A percentile compares a stretch with the other conserved stretches of the same genome.
Evolutionary conservation across 2,113 vertebrate genomes (phyloP).

Genomic region (Sus scrofa): DNA sequence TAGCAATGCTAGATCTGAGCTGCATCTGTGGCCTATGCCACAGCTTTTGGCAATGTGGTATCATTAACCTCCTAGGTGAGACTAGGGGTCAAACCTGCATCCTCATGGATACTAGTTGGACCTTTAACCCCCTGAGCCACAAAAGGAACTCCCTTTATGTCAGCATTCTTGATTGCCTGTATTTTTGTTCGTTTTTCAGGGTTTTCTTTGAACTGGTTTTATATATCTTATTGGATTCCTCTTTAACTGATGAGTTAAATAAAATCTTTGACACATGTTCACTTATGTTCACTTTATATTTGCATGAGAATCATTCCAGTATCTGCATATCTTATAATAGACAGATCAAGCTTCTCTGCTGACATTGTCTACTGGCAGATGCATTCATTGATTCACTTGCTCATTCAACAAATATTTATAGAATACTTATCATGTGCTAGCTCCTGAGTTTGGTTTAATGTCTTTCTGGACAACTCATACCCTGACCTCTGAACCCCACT

Average conservation of each 20-base stretch:
- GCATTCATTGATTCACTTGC: background rate
- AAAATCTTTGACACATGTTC: background rate
- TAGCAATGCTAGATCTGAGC: no score
- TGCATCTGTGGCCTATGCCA: no score
- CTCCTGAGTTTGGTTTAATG: background rate
- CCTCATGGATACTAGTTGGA: no score
- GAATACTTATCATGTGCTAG: background rate
- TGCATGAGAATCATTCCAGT: background rate
- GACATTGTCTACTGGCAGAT: background rate
- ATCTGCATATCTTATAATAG: background rate
- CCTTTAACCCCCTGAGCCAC: no score
- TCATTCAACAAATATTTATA: constrained; percentile 23
- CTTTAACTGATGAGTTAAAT: constrained; percentile 5
- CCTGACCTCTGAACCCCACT: background rate
- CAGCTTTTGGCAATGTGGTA: no score
- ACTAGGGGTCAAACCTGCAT: no score
- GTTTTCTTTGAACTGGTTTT: constrained; percentile 12
- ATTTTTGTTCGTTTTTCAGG: background rate
- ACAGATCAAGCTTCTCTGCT: background rate
- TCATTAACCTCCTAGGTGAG: no score
- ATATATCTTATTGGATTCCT: background rate
- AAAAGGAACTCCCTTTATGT: background rate
- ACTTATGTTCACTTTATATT: background rate
- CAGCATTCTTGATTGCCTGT: background rate
- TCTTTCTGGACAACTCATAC: background rate